Evolutionary conservation across 2,113 vertebrate species (phyloP).

Genomic region (Vulpes ferrilata): DNA sequence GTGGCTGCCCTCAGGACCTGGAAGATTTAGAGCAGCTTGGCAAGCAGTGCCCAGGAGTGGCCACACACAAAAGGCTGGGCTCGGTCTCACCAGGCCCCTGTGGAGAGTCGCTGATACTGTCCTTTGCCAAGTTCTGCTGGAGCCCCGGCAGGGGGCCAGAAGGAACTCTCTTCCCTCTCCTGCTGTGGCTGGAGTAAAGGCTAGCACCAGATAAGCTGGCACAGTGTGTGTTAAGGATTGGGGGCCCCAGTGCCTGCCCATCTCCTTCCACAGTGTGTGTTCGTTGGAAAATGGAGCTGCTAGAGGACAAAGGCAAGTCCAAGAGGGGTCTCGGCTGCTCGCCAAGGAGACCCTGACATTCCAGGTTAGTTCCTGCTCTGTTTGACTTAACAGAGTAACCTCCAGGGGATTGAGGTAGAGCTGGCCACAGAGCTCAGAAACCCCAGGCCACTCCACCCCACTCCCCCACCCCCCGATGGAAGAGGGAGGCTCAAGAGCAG

Average conservation of each 20-base stretch:
- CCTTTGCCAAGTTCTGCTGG: background rate
- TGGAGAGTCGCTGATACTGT: background rate
- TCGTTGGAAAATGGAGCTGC: background rate
- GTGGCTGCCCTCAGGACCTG: background rate
- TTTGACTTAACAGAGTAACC: background rate
- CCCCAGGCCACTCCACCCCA: background rate
- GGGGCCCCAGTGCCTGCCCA: background rate
- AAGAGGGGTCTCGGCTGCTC: background rate
- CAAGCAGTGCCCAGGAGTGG: background rate
- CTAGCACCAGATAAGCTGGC: background rate
- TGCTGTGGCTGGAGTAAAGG: background rate
- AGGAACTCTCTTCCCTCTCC: background rate
- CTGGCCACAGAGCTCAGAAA: background rate
- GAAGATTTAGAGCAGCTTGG: background rate
- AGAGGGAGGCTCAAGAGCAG: background rate
- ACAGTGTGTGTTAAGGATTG: rapidly evolving
- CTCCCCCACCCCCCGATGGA: rapidly evolving
- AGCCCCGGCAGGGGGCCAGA: background rate
- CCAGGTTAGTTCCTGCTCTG: background rate
- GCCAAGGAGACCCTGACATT: background rate
- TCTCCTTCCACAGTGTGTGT: background rate
- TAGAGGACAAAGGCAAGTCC: background rate
- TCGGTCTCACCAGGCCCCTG: background rate
- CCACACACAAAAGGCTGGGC: background rate
- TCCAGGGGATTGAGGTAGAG: background rate